Evolutionary conservation across 2,113 vertebrate genomes (phyloP), one percentile per base, ranked within the genome.

Genomic region (Corvus cornix): DNA sequence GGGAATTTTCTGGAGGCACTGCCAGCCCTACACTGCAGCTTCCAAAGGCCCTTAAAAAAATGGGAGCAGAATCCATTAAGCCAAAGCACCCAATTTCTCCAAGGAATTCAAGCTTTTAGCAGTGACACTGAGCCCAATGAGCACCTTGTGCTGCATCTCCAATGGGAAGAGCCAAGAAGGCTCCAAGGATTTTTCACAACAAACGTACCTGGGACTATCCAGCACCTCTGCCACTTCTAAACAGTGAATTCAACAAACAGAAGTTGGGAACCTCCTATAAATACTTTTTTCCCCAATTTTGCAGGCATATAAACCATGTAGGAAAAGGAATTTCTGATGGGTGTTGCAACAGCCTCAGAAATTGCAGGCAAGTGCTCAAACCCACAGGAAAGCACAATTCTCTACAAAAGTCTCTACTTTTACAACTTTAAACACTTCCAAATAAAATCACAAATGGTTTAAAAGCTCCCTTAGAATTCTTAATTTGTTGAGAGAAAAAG

Each of bases 211-310:
- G 90, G 95, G 84, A 90, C 92, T 93, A 82, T 82, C 84, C 93
- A 92, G 94, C 92, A 91, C 90, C 93, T 95, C 93, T 97, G 87
- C 90, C 64, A 46, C 83, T 82, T 76, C 59, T 26, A 64, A 68
- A 31, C 7, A 88, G 11, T 6, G 46, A 48, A 33, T 46, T 48
- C 23, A 60, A 88, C 5, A 79, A 83, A 68, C 21, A 48, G 4
- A 75, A 93, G 39, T 12, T 87, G 44, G 49, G 83, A 84, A 52
- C 16, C 14, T 41, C 62, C 58, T 28, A 13, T 2, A 55, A 16
- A 0, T 14, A 4, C 31, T 10, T 23, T 33, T 30, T 51, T 41
- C 6, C 18, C 7, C 18, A n/a, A 4, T 51, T 67, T 33, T 60
- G 19, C 60, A 81, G n/a, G 55, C 33, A 68, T 37, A 59, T 56